Conservation (phyloP, 1,140 invertebrate genomes). For the Sarcophaga peregrina region DNA sequence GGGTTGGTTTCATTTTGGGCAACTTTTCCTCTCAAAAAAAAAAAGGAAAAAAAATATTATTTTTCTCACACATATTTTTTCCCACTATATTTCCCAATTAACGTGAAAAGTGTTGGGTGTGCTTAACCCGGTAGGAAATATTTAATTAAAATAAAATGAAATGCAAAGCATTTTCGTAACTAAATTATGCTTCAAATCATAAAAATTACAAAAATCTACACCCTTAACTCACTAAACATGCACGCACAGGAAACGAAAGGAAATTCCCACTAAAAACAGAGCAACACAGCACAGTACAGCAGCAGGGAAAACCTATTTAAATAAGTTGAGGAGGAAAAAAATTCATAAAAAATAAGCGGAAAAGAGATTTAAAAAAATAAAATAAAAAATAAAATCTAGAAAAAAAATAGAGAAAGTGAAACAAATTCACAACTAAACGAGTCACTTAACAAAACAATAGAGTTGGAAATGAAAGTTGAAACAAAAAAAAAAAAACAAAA, state of each 20-base stretch:
- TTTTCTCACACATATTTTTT: background rate
- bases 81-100: background rate
- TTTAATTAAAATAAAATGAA: constrained; percentile 25
- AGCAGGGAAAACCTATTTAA: background rate
- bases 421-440: constrained; percentile 1
- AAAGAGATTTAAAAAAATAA: background rate
- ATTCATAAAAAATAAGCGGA: background rate
- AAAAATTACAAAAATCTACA: background rate
- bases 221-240: background rate
- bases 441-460: constrained; percentile 22
- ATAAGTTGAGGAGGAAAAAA: background rate
- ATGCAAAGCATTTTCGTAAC: background rate
- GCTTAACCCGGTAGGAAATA: constrained; percentile 7
- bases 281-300: background rate
- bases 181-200: background rate
- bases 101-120: background rate
- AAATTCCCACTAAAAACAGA: background rate
- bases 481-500: too few relatives aligned
- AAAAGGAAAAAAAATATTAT: too few relatives aligned
- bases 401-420: background rate
- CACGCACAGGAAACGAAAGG: background rate
- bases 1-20: too few relatives aligned
- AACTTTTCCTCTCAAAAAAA: too few relatives aligned
- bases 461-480: background rate
- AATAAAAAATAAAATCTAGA: background rate